phyloP scores from a whole-genome alignment of 2,888 invertebrate genomes.

The Uloborus plumipes region DNA sequence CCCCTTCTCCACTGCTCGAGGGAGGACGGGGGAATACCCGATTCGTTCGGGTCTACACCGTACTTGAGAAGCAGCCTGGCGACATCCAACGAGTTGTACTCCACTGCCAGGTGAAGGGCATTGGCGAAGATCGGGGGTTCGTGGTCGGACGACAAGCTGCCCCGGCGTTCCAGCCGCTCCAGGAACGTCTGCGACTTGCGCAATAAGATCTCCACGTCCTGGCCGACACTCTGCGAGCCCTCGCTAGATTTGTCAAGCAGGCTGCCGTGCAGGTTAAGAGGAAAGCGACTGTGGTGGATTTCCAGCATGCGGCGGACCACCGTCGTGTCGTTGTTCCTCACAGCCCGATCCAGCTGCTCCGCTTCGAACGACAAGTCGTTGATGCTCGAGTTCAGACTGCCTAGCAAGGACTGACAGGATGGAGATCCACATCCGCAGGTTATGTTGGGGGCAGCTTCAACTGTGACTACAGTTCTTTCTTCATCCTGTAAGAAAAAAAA shows the following conservation, averaged over 20 bases:
- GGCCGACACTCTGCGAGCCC: slow-evolving; percentile 69
- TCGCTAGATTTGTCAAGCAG: slow-evolving; percentile 70
- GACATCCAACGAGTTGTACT: slow-evolving; percentile 75
- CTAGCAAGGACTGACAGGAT: slow-evolving; percentile 45
- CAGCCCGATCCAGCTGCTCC: slow-evolving; percentile 74
- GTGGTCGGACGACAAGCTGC: slow-evolving; percentile 68
- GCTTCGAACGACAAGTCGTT: slow-evolving; percentile 73
- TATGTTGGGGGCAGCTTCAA: slow-evolving; percentile 28
- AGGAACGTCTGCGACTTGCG: slow-evolving; percentile 71
- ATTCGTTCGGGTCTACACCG: slow-evolving; percentile 76
- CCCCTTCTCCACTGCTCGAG: slow-evolving; percentile 65
- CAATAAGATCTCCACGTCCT: slow-evolving; percentile 70
- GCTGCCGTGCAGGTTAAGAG: slow-evolving; percentile 71
- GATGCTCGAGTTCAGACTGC: slow-evolving; percentile 73
- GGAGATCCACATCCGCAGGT: slow-evolving; percentile 37
- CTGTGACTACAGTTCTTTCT: slow-evolving; percentile 18
- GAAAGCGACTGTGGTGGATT: slow-evolving; percentile 74
- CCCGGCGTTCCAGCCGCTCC: slow-evolving; percentile 70
- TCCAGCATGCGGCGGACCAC: slow-evolving; percentile 74
- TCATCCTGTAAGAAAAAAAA: slow-evolving; percentile 29
- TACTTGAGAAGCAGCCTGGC: slow-evolving; percentile 75
- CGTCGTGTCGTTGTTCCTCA: slow-evolving; percentile 74
- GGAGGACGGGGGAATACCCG: slow-evolving; percentile 71
- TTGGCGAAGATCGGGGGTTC: slow-evolving; percentile 74
- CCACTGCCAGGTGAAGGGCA: slow-evolving; percentile 76